Base-by-base conservation (phyloP, 2,797 vertebrate genomes). In the Anguilla megastoma region DNA sequence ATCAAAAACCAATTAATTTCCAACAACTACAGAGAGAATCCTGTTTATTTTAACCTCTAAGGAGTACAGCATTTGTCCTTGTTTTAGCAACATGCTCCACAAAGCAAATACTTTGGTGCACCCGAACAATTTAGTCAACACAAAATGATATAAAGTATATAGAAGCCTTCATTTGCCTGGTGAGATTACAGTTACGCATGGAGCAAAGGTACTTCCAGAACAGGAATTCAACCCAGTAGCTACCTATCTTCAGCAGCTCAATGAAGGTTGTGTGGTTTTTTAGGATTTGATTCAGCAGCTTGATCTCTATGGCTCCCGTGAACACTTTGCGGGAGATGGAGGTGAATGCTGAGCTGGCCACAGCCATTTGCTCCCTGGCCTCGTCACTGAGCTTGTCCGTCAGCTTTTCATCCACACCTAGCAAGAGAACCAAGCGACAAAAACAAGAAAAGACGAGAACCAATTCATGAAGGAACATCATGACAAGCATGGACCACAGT, bases 231-330 rank as follows among this genome's bases (percentile, higher is more conserved):
- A 33, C 1, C 1, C 18, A 41, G 48, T 0, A 83, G 90, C 96
- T 95, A 99, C 98, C 96, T 0, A 96, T 94, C 48, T 94, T 91
- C 90, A 96, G 95, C 84, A 99, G 94, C 7, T 93, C 90, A 5
- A 95, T 33, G 91, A 98, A 98, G 48, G 91, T 89, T 0, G 45
- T 1, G 10, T 2, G 52, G 8, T 90, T 94, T 3, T 90, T 69
- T 60, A 95, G 58, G 33, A 33, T 33, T 33, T 33, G 33, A 33
- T 33, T 33, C 33, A 33, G 94, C 27, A 96, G 92, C 45, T 90
- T 94, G 16, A 97, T 91, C 2, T 90, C 89, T 84, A 99, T 91
- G 63, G 21, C 7, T 48, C 98, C 97, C 0, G 2, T 0, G 0
- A 91, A 50, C 0, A 99, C 90, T 56, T 92, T 90, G 0, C 54